Conservation (phyloP, 2,113 vertebrate genomes). For the Chaetura pelagica region DNA sequence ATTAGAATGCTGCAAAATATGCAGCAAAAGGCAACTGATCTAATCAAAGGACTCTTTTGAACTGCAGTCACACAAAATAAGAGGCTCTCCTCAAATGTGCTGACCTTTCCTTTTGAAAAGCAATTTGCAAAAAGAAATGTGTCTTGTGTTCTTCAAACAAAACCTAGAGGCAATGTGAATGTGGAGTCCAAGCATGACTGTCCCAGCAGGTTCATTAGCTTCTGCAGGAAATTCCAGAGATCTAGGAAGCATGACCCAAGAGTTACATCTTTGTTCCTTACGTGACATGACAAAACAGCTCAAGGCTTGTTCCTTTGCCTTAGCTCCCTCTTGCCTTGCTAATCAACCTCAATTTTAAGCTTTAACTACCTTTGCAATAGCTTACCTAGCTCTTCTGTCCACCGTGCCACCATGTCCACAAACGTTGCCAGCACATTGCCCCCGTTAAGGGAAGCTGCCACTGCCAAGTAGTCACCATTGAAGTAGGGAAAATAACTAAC, state of each 20-base stretch:
- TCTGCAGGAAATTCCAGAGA: constrained; percentile 12
- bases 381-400: constrained; percentile 91
- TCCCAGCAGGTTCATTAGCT: background rate
- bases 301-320: background rate
- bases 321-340: background rate
- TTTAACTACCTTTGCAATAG: background rate
- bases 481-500: constrained; percentile 92
- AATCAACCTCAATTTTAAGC: background rate
- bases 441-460: constrained; percentile 94
- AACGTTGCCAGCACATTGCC: constrained; percentile 90
- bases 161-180: background rate
- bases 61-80: background rate
- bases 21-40: background rate
- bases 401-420: constrained; percentile 85
- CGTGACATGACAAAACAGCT: background rate
- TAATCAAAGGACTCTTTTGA: background rate
- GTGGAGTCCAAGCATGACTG: background rate
- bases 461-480: constrained; percentile 83
- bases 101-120: background rate
- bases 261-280: background rate
- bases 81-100: background rate
- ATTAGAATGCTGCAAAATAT: background rate
- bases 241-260: background rate
- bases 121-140: background rate
- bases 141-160: background rate